A percentile compares a stretch with the other conserved stretches of the same genome.
phyloP scores from a whole-genome alignment of 2,113 vertebrate species.

The Rhizomys pruinosus region DNA sequence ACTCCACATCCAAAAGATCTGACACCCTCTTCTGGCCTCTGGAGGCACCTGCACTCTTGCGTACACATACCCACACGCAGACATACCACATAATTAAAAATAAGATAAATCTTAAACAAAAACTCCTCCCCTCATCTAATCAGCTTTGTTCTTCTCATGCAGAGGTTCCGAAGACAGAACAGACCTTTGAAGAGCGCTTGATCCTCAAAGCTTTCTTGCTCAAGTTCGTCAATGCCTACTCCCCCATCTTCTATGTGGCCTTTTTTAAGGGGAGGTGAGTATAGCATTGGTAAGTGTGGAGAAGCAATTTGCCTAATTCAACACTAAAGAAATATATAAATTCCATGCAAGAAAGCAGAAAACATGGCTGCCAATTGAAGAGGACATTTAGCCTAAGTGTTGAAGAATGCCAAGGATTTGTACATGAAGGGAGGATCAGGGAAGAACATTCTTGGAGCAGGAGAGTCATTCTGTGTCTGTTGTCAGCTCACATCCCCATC shows the following conservation, averaged over 20 bases:
- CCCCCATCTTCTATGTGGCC: constrained; percentile 98
- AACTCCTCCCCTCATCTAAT: not conserved
- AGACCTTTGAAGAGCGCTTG: constrained; percentile 94
- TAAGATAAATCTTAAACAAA: not conserved
- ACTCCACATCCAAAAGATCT: not conserved
- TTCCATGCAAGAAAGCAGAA: not conserved
- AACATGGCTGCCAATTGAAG: not conserved
- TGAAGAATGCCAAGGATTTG: not conserved
- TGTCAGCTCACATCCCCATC: not conserved
- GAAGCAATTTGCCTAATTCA: not conserved
- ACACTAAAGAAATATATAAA: not conserved
- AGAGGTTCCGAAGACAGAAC: constrained; percentile 97
- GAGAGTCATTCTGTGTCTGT: not conserved
- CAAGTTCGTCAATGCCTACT: constrained; percentile 98
- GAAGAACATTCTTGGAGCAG: not conserved
- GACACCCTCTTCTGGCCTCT: not conserved
- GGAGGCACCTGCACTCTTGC: not conserved
- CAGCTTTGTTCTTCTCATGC: constrained; percentile 57
- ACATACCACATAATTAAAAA: not conserved
- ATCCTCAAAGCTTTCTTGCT: constrained; percentile 97
- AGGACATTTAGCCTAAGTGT: not conserved
- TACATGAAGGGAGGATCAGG: not conserved
- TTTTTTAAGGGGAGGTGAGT: constrained; percentile 98
- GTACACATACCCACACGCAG: not conserved
- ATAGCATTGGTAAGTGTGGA: not conserved